Evolutionary conservation across 2,888 invertebrate genomes (phyloP).

Genomic region (Caenorhabditis sp.): DNA sequence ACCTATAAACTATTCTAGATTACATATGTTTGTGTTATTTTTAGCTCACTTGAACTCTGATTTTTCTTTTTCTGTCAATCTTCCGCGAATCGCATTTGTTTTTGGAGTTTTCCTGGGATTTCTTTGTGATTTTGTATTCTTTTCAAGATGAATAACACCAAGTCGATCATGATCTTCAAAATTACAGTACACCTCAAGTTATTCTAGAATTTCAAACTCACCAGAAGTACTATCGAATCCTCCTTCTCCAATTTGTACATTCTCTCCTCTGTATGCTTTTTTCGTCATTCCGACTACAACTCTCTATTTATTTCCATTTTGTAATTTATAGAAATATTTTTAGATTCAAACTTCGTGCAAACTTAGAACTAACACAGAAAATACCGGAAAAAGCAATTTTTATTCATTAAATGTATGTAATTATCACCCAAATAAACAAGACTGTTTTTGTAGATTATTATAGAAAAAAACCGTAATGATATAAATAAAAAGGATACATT

Average conservation of each 20-base stretch:
- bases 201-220: background rate
- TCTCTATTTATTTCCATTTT: background rate
- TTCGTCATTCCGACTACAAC: background rate
- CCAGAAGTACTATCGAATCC: background rate
- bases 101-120: slow-evolving; percentile 32
- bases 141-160: slow-evolving; percentile 40
- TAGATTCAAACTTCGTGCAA: background rate
- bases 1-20: slow-evolving; percentile 20
- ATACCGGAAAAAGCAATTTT: background rate
- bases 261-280: background rate
- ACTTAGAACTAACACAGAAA: background rate
- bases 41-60: slow-evolving; percentile 43
- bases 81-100: slow-evolving; percentile 42
- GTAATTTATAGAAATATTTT: background rate
- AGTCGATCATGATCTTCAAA: slow-evolving; percentile 11
- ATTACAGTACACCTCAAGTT: no score
- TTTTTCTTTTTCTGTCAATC: slow-evolving; percentile 51
- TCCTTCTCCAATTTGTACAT: background rate
- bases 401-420: background rate
- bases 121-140: slow-evolving; percentile 19
- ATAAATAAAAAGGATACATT: background rate
- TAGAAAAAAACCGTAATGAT: background rate
- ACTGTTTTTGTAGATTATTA: background rate
- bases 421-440: background rate
- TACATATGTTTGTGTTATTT: no score